phyloP scores from a whole-genome alignment of 2,888 invertebrate species.

The Hedychridium roseum region DNA sequence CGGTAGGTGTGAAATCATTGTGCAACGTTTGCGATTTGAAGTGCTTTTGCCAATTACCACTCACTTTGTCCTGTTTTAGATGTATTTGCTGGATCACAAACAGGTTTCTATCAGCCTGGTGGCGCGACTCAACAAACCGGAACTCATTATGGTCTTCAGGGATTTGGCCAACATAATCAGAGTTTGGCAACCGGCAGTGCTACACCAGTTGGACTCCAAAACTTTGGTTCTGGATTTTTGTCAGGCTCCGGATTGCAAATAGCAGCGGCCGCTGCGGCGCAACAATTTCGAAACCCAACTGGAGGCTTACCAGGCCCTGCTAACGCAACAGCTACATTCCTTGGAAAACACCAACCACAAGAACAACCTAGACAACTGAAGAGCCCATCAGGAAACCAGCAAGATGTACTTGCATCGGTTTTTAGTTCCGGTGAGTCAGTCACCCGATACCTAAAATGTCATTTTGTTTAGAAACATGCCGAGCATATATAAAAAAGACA shows the following conservation, averaged over 20 bases:
- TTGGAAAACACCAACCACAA: conserved; percentile 60
- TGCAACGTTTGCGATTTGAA: conserved; percentile 34
- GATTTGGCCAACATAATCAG: conserved; percentile 63
- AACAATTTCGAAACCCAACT: conserved; percentile 72
- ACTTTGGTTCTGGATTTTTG: conserved; percentile 68
- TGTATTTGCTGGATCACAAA: conserved; percentile 61
- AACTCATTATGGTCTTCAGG: conserved; percentile 61
- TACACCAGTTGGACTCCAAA: conserved; percentile 65
- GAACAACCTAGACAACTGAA: conserved; percentile 60
- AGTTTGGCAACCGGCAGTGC: conserved; percentile 60
- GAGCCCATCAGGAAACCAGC: conserved; percentile 61
- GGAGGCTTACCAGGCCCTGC: conserved; percentile 58
- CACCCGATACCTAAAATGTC: too few species aligned
- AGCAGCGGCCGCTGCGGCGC: conserved; percentile 70
- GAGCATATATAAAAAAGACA: not conserved
- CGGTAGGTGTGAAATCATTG: conserved; percentile 46
- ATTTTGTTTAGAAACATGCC: not conserved
- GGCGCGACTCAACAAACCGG: conserved; percentile 62
- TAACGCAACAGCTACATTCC: conserved; percentile 56
- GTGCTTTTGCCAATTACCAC: too few species aligned
- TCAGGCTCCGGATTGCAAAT: conserved; percentile 71
- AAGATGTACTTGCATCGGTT: conserved; percentile 68
- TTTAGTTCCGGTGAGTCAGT: conserved; percentile 66
- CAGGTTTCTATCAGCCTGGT: conserved; percentile 61
- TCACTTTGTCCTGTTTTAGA: conserved; percentile 39